Evolutionary conservation across 2,888 invertebrate genomes (phyloP), one percentile per base, ranked within the genome.

Genomic region (Bombyx huttoni): DNA sequence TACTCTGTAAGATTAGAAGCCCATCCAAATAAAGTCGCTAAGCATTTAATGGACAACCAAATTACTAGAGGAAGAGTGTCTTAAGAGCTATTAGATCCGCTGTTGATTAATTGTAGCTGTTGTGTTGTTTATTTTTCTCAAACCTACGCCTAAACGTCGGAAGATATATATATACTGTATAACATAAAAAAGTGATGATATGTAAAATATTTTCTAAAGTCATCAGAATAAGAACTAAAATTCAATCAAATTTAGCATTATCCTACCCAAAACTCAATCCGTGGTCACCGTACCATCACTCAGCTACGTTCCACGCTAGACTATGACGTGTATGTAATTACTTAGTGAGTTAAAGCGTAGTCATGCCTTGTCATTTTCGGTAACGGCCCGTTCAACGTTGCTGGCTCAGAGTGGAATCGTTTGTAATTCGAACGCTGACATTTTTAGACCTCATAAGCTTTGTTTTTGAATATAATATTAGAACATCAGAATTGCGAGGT

Each of bases 301-400:
- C 40, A 50, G 66, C 73, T 69, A 68, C 67, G 70, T 68, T 70
- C 62, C 64, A 57, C 68, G 74, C 12, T 68, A 66, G 61, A 72
- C 67, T 76, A 76, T 82, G 79, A 84, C 81, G 80, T 75, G 80
- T 78, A 75, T 78, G 83, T 84, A 85, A 85, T 85, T 85, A 86
- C 86, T 86, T 85, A 85, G 73, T 65, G 65, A 65, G 68, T 69
- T 64, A 73, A 65, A 71, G 85, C 81, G 73, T 58, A 76, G 81
- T 86, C 85, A 85, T 85, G 85, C 86, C 72, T 69, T 81, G 85
- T 85, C 86, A 86, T 81, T 82, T 82, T 72, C 73, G 76, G 73
- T 69, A 69, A 70, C 69, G 58, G 68, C 65, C 65, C 40, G 13
- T 40, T 47, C 47, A 34, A n/a, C 52, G 40, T 45, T 8, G 57